Base-by-base conservation (phyloP, 2,113 vertebrate genomes). In the Calyptomena viridis region DNA sequence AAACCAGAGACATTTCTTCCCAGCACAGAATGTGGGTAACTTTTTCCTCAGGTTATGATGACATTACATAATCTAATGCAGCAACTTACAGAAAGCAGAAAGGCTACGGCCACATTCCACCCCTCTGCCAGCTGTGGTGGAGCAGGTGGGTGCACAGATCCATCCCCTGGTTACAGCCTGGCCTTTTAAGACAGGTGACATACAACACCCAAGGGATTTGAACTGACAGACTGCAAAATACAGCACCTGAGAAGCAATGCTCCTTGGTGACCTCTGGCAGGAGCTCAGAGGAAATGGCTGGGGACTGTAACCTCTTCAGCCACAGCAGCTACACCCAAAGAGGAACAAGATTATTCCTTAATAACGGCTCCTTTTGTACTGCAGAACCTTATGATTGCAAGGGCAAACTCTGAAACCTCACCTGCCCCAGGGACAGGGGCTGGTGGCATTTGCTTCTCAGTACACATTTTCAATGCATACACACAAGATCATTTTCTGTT, bases 11-110 rank as follows among this genome's bases (percentile, higher is more conserved):
- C 0, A 6, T 39, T 83, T 77, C 64, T 39, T 47, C 13, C 39
- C 0, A 0, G 55, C 39, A 16, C 33, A 33, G 23, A 22, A 56
- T 42, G 23, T 67, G 2, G 0, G 5, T 5, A 40, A 19, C 30
- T 46, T 3, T 22, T 8, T 22, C 55, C 50, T 91, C 5, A 3
- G 35, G 44, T 42, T 50, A 6, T 4, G 21, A 44, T 1, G 21
- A 14, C 40, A 30, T 49, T 35, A 55, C 2, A 5, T 1, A 2
- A 24, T 21, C 28, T 31, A 22, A 11, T 6, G 6, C 31, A n/a
- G 27, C 42, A 52, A 9, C 18, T 24, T 17, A 33, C 0, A 0
- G 69, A 55, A 89, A 74, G 44, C 53, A 67, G 63, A 46, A 86
- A 33, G 21, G 66, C 55, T 33, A 46, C 1, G 3, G 74, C 16